Evolutionary conservation across 1,140 invertebrate genomes (phyloP), one percentile per base, ranked within the genome.

Genomic region (Papilio dardanus): DNA sequence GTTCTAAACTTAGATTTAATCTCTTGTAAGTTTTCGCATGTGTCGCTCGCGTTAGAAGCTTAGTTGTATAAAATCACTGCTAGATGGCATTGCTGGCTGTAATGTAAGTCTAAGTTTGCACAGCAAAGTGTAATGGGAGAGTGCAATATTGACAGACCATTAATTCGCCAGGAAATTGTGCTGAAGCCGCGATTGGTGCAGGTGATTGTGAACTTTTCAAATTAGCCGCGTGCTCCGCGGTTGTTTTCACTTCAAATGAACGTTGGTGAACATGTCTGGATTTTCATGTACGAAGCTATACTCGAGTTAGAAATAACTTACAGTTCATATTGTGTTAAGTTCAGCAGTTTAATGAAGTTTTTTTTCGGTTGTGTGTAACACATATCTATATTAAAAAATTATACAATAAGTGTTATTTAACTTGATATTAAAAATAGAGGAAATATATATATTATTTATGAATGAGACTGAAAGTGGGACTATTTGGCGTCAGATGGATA

Each of bases 61-160:
- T 31, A 58, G 73, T 86, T 84, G 83, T 82, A 81, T 92, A 91
- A 92, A 89, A 82, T 76, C 77, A 74, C 83, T 82, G 79, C 84
- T 79, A 92, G 90, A 92, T 91, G 88, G 88, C 87, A 83, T 78
- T 89, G 88, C 77, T 83, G 83, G 84, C 87, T 91, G 90, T 90
- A 93, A 90, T 85, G 86, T 80, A 79, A 79, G 88, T 87, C 14
- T 14, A 12, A 37, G 35, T 37, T 91, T 86, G 85, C 88, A 91
- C 89, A 89, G 88, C 86, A 88, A 89, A 85, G 86, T 85, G 84
- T 91, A 93, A 92, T 91, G 88, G 90, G 91, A 83, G 87, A 87
- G 86, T 91, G 88, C 90, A 91, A 91, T 93, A 93, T 93, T 93
- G 92, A 90, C 90, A 93, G 88, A 93, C 89, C 92, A 92, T 93